Conservation (phyloP, 1,140 invertebrate genomes). For the Philotrypesis tridentata region DNA sequence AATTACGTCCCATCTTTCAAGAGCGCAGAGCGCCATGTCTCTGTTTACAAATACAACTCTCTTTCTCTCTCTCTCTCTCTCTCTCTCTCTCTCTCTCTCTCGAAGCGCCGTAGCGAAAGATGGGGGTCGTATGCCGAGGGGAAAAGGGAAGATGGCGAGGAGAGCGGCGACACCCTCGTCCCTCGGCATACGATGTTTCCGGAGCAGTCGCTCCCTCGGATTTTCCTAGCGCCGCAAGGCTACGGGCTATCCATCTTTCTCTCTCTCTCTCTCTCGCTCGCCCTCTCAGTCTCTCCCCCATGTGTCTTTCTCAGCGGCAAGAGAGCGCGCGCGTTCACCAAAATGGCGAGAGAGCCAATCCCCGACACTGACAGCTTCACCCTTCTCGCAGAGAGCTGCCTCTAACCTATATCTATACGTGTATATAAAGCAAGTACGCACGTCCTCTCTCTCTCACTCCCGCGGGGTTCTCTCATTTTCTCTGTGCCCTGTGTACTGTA, state of each 20-base stretch:
- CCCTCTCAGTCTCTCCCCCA: not conserved
- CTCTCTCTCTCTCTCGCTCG: not conserved
- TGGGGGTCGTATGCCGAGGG: not conserved
- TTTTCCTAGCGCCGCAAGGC: constrained; percentile 38
- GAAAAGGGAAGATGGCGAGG: constrained; percentile 1
- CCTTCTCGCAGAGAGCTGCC: constrained; percentile 39
- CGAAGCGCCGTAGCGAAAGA: not conserved
- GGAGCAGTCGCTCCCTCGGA: constrained; percentile 26
- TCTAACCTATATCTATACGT: not conserved
- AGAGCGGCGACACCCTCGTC: constrained; percentile 2
- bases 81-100: not conserved
- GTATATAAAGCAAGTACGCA: not conserved
- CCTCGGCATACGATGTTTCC: constrained; percentile 38
- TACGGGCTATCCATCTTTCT: not conserved
- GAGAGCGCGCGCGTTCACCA: constrained; percentile 63
- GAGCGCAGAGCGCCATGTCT: not conserved
- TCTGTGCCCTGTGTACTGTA: constrained; percentile 8
- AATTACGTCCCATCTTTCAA: not conserved
- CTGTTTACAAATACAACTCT: constrained; percentile 29
- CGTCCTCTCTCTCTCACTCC: not conserved
- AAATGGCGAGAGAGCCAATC: constrained; percentile 67
- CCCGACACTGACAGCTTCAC: constrained; percentile 53
- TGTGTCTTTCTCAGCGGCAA: constrained; percentile 46
- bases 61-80: no score
- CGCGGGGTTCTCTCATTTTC: constrained; percentile 6